phyloP scores from a whole-genome alignment of 2,113 vertebrate species.

The Calidris pugnax region DNA sequence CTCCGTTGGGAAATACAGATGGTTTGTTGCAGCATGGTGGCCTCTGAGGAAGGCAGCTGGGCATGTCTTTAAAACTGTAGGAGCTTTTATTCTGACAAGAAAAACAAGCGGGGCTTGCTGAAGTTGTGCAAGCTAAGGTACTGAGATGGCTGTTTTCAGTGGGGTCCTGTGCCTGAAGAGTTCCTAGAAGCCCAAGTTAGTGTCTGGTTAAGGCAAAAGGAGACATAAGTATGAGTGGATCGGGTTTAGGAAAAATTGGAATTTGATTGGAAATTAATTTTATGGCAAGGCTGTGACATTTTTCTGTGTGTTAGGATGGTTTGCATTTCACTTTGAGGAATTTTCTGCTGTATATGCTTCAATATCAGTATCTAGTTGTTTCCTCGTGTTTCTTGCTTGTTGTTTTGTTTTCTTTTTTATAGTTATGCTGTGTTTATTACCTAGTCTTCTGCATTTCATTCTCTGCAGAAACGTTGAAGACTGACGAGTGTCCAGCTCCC shows the following conservation, averaged over 20 bases:
- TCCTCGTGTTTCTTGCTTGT: neutral
- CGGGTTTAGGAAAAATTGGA: accelerated
- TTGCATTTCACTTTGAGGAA: neutral
- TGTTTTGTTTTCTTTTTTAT: neutral
- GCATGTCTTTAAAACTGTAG: neutral
- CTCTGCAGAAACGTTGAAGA: neutral
- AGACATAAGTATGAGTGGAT: neutral
- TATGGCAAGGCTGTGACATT: neutral
- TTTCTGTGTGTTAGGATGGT: neutral
- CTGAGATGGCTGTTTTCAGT: neutral
- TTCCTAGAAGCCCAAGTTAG: neutral
- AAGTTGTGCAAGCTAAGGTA: neutral
- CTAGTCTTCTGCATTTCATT: neutral
- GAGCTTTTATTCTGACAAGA: neutral
- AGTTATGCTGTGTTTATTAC: neutral
- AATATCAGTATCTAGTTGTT: neutral
- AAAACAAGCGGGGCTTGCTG: neutral
- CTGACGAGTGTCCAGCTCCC: neutral
- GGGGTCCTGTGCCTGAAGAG: neutral
- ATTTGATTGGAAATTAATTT: neutral
- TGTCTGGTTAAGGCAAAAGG: neutral
- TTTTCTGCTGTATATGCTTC: neutral
- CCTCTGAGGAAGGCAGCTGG: neutral
- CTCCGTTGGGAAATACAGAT: neutral
- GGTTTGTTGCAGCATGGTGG: neutral